Evolutionary conservation across 2,888 invertebrate genomes (phyloP).

Genomic region (Aspidiotus destructor): DNA sequence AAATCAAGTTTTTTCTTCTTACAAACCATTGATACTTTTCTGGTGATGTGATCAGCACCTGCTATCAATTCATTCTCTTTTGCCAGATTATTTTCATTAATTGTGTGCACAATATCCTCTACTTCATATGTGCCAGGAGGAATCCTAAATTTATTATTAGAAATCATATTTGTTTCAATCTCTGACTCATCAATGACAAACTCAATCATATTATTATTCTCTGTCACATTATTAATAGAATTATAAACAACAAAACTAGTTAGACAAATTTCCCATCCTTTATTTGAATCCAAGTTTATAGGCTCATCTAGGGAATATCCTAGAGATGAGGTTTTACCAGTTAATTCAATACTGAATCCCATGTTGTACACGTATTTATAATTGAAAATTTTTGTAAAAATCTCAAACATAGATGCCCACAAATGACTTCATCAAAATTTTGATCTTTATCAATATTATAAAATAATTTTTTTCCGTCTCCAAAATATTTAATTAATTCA

Average conservation of each 20-base stretch:
- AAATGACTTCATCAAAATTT: constrained; percentile 26
- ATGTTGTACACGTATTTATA: not conserved
- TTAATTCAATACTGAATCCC: not conserved
- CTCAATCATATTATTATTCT: too few species aligned
- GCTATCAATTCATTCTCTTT: constrained; percentile 17
- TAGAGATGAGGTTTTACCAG: not conserved
- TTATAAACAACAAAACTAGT: not conserved
- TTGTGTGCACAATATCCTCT: constrained; percentile 12
- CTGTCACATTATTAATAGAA: too few species aligned
- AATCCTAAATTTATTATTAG: constrained; percentile 15
- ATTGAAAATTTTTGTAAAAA: constrained; percentile 18
- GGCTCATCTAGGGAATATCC: not conserved
- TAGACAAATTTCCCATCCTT: not conserved
- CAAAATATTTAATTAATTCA: constrained; percentile 30
- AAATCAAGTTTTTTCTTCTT: constrained; percentile 27
- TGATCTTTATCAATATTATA: constrained; percentile 34
- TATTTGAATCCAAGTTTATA: not conserved
- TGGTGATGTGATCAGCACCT: constrained; percentile 5
- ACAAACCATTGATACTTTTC: constrained; percentile 21
- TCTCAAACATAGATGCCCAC: constrained; percentile 34
- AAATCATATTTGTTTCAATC: not conserved
- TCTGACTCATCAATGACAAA: too few species aligned
- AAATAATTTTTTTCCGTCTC: constrained; percentile 5
- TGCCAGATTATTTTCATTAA: constrained; percentile 1
- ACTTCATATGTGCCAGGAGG: constrained; percentile 23